Base-by-base conservation (phyloP, 2,888 invertebrate genomes). In the Paralinhomoeus sp. region DNA sequence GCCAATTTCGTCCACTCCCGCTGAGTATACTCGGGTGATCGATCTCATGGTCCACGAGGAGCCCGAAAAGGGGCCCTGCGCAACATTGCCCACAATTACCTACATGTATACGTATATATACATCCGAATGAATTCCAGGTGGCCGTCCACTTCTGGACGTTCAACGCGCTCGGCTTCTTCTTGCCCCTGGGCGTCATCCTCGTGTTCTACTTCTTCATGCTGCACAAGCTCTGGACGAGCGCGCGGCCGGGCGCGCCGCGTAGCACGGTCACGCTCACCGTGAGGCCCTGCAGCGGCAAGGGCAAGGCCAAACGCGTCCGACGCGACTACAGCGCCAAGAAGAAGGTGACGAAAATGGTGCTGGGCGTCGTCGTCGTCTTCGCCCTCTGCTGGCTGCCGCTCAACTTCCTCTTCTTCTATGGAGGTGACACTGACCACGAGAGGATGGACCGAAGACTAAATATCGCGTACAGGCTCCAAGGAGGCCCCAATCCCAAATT, bases 351-450 rank as follows among this genome's bases (percentile, higher is more conserved):
- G 7, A 72, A 82, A 50, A 77, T 89, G 76, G 84, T 89, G 21
- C 75, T 84, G 12, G 52, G 52, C 34, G 60, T 60, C 2, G 54
- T 57, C n/a, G 49, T 81, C 42, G 82, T 82, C 40, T 89, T 89
- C 64, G 84, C 85, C 21, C 72, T 83, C 37, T 84, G 85, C 67
- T 87, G 87, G 87, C 75, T 80, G 57, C 89, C 89, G 24, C 80
- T 89, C 60, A 84, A 85, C 71, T 73, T 84, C 7, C 61, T 64
- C 43, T 65, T 67, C 49, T 59, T 67, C 48, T 49, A 57, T 3
- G 43, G 9, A 2, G 31, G 22, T 41, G n/a, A 33, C 48, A 17
- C n/a, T n/a, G n/a, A n/a, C n/a, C n/a, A n/a, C n/a, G n/a, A n/a
- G n/a, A n/a, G n/a, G n/a, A n/a, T n/a, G n/a, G n/a, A n/a, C n/a